These are phyloP conservation scores for Phoxinus dragarum DNA, from an alignment of 2,797 vertebrate genomes.

Conservation along the genomic window DNA sequence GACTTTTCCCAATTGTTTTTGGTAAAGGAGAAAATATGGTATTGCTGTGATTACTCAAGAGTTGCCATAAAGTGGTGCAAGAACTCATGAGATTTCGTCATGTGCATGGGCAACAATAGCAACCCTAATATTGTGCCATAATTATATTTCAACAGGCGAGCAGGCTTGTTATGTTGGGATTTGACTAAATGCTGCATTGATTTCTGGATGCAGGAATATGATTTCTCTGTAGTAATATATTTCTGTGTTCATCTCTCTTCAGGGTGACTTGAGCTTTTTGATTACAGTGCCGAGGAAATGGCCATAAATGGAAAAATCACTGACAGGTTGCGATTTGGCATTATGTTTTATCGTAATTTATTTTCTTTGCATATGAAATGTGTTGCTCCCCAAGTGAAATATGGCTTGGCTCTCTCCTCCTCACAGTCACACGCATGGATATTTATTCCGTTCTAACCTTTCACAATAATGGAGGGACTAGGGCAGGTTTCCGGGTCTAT, in stretches of 20 bases:
- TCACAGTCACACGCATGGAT: slow-evolving; percentile 9
- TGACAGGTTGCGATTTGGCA: slow-evolving; percentile 46
- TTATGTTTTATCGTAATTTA: slow-evolving; percentile 66
- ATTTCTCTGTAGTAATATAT: slow-evolving; percentile 58
- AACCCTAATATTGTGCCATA: background rate
- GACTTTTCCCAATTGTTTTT: background rate
- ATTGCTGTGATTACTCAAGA: slow-evolving; percentile 4
- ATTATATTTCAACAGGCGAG: slow-evolving; percentile 26
- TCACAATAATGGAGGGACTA: slow-evolving; percentile 62
- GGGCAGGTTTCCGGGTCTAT: slow-evolving; percentile 55
- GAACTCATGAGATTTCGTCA: background rate
- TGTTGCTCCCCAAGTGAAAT: slow-evolving; percentile 62
- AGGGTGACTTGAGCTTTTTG: slow-evolving; percentile 62
- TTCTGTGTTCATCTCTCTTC: slow-evolving; percentile 53
- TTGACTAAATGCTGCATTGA: slow-evolving; percentile 54
- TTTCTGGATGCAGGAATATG: slow-evolving; percentile 47
- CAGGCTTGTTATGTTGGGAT: background rate
- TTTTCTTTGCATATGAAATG: slow-evolving; percentile 71
- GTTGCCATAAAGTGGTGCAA: background rate
- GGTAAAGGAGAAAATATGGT: background rate
- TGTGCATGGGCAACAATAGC: background rate
- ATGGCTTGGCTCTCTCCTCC: slow-evolving; percentile 56
- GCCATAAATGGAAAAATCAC: slow-evolving; percentile 62
- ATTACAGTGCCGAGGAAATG: slow-evolving; percentile 65
- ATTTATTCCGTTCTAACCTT: slow-evolving; percentile 62